phyloP scores from a whole-genome alignment of 2,113 vertebrate species.

The Cinclus cinclus region DNA sequence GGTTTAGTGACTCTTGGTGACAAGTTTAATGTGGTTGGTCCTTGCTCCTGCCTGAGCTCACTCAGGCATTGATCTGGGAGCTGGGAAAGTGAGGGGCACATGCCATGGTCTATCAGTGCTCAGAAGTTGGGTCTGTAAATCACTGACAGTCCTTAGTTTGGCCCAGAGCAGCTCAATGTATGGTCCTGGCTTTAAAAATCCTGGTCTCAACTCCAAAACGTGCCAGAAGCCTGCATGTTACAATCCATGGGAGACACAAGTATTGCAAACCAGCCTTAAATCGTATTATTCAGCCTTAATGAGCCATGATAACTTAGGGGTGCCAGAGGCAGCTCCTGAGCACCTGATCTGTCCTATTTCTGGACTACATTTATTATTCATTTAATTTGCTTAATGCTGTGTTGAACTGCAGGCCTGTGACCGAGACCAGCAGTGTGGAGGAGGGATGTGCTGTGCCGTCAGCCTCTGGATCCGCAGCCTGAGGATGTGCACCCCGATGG shows the following conservation, averaged over 20 bases:
- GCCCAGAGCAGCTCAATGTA: accelerated
- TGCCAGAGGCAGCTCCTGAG: neutral
- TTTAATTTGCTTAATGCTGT: neutral
- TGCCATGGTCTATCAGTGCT: neutral
- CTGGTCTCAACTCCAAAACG: neutral
- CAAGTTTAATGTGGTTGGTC: neutral
- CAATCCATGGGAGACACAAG: neutral
- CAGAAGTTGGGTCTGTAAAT: neutral
- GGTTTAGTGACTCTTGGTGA: neutral
- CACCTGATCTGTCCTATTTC: neutral
- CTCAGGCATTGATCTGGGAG: accelerated
- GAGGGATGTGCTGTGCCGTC: constrained; percentile 90
- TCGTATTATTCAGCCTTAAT: neutral
- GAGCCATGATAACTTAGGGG: neutral
- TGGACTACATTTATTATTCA: neutral
- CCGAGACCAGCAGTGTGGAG: constrained; percentile 87
- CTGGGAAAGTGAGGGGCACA: accelerated
- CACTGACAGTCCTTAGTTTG: neutral
- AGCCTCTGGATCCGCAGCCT: constrained; percentile 94
- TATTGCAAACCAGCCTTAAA: neutral
- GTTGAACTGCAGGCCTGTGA: constrained; percentile 81
- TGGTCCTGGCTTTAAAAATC: neutral
- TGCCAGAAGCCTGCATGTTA: neutral
- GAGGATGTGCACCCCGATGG: constrained; percentile 90
- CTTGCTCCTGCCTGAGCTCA: neutral